Evolutionary conservation across 2,113 vertebrate species (phyloP), one percentile per base, ranked within the genome.

Genomic region (Daboia siamensis): DNA sequence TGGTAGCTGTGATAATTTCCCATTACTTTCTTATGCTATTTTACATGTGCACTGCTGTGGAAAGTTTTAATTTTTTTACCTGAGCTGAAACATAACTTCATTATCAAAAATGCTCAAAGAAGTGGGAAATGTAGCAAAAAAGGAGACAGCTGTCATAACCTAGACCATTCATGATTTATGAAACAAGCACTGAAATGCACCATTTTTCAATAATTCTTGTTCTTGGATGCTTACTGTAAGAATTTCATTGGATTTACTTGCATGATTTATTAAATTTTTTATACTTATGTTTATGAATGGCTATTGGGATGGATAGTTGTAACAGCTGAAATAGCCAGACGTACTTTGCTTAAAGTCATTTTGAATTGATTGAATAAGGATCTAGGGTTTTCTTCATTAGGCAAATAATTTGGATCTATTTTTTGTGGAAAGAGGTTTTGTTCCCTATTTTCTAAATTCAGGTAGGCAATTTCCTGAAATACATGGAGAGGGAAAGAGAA

Each of bases 391-490:
- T 74, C 57, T 61, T 88, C 55, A 26, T 46, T 86, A 89, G 91
- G 51, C 29, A 74, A 54, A 91, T 33, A 23, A 54, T 1, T 92
- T 86, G 80, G 91, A 54, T 44, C 39, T 48, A 44, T 92, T 86
- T 51, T 92, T 57, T 90, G 91, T 88, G 88, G 87, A 56, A 56
- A 88, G 39, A 59, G 61, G 23, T 87, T 94, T 20, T 39, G 86
- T 57, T 21, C 64, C 24, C 12, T 33, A 12, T 39, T 59, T 91
- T 90, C 24, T 0, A 93, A 93, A 92, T 95, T 46, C 88, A 86
- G 84, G 21, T 0, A 0, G 87, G 59, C 8, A 89, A 24, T 91
- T 94, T 89, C 86, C 64, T 87, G 91, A 24, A n/a, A 74, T 88
- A 80, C 56, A 46, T 80, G 48, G 48, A 51, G 48, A 51, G 48